Conservation (phyloP, 2,797 vertebrate genomes). For the Cyclopterus lumpus region DNA sequence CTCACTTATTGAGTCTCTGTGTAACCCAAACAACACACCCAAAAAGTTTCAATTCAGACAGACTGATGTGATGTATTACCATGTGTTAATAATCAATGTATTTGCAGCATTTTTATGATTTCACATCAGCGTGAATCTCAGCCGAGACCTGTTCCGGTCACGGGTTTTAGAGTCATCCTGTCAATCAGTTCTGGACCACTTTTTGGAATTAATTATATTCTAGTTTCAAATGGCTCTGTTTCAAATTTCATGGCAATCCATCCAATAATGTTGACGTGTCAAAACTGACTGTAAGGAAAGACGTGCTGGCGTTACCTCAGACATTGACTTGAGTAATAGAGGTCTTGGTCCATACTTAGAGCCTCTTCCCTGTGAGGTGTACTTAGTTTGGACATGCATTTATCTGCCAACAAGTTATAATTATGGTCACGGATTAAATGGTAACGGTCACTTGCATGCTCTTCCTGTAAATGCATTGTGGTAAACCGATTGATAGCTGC, state of each 20-base stretch:
- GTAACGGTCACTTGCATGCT: conserved; percentile 13
- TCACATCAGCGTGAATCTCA: conserved; percentile 1
- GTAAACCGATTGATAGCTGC: conserved; percentile 13
- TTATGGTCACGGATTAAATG: conserved; percentile 20
- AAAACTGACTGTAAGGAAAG: background rate
- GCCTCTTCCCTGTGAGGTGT: conserved; percentile 16
- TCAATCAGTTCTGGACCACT: background rate
- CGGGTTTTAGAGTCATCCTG: background rate
- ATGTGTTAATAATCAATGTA: background rate
- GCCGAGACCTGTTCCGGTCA: background rate
- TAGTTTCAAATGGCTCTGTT: background rate
- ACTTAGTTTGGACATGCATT: conserved; percentile 1
- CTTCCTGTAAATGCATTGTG: conserved; percentile 11
- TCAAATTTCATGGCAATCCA: background rate
- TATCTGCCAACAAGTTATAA: background rate
- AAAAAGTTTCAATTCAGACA: conserved; percentile 1
- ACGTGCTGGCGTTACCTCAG: background rate
- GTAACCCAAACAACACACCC: conserved; percentile 17
- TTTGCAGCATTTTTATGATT: background rate
- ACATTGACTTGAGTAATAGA: conserved; percentile 9
- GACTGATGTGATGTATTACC: background rate
- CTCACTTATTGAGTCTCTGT: conserved; percentile 21
- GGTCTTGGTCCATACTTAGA: background rate
- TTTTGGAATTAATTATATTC: background rate
- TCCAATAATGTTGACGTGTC: background rate